These are phyloP conservation scores for Orthosia incerta DNA, from an alignment of 2,888 invertebrate genomes.

Conservation along the genomic window DNA sequence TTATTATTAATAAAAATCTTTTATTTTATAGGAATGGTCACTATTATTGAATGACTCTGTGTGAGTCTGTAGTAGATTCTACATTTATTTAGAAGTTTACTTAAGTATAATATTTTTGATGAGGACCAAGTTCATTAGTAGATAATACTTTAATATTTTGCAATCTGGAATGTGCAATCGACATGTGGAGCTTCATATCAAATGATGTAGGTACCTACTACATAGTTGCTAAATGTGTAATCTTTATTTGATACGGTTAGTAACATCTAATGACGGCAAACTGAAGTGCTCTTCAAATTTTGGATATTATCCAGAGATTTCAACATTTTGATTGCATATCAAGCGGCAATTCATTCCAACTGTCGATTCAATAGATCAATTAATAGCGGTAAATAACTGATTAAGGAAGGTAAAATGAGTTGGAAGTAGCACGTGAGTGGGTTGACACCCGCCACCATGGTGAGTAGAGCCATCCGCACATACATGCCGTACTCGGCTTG, in stretches of 20 bases:
- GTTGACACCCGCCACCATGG: slow-evolving; percentile 95
- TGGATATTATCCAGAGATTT: slow-evolving; percentile 33
- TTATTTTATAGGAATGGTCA: neutral
- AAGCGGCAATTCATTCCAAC: slow-evolving; percentile 21
- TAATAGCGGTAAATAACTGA: slow-evolving; percentile 13
- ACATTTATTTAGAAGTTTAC: too few species aligned
- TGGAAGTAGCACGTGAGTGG: slow-evolving; percentile 72
- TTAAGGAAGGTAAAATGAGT: slow-evolving; percentile 14
- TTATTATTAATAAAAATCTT: neutral
- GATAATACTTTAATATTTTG: neutral
- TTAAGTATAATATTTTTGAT: neutral
- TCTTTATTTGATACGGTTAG: slow-evolving; percentile 31
- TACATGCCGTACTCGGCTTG: slow-evolving; percentile 99
- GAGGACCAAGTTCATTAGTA: neutral
- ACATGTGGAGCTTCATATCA: neutral
- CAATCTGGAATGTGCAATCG: slow-evolving; percentile 14
- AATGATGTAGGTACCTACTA: slow-evolving; percentile 18
- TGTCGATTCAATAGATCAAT: slow-evolving; percentile 12
- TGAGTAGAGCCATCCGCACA: slow-evolving; percentile 98
- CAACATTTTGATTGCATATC: slow-evolving; percentile 48
- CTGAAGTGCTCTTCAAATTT: slow-evolving; percentile 31
- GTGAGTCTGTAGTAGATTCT: neutral
- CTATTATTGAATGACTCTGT: neutral
- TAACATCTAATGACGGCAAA: slow-evolving; percentile 48
- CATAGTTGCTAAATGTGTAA: slow-evolving; percentile 21